Evolutionary conservation across 2,113 vertebrate genomes (phyloP), one percentile per base, ranked within the genome.

Genomic region (Pteropus alecto): DNA sequence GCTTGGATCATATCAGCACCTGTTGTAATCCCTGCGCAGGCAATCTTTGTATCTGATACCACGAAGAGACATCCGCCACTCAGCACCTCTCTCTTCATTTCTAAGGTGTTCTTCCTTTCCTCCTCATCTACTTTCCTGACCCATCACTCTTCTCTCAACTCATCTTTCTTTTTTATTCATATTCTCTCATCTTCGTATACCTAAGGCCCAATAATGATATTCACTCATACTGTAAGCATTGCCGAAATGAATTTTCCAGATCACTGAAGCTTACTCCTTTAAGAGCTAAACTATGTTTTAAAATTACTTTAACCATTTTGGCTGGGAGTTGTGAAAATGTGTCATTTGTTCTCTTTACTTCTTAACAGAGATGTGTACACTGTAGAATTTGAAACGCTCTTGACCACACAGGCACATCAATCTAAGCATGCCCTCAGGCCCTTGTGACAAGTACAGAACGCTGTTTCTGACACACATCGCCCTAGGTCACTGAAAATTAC

Each of bases 241-340:
- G 81, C 56, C 91, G 77, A 95, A 79, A 84, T 43, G 60, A 93
- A 94, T 91, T 96, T 88, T 93, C 71, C 26, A 94, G 76, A 93
- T 91, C 71, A 77, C 9, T 51, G 65, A 94, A 85, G 63, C 48
- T 77, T 68, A 91, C 16, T 43, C 11, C 43, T 97, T 94, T 74
- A 90, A 96, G 95, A 65, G 43, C 56, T 82, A 96, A 88, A 77
- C 38, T 73, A 56, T 1, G 2, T 81, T 90, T 95, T 41, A 46
- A 81, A 78, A 92, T 68, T 33, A 87, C 70, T 87, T 96, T 68
- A 93, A 58, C 33, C 48, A 67, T 83, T 96, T 79, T 73, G 58
- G 30, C 35, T 97, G 30, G 28, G n/a, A 76, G 30, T 73, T 63
- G 84, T 74, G 3, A 41, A 93, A 91, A 74, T 77, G 54, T 65